Evolutionary conservation across 2,888 invertebrate species (phyloP).

Genomic region (Parascotia fuliginaria): DNA sequence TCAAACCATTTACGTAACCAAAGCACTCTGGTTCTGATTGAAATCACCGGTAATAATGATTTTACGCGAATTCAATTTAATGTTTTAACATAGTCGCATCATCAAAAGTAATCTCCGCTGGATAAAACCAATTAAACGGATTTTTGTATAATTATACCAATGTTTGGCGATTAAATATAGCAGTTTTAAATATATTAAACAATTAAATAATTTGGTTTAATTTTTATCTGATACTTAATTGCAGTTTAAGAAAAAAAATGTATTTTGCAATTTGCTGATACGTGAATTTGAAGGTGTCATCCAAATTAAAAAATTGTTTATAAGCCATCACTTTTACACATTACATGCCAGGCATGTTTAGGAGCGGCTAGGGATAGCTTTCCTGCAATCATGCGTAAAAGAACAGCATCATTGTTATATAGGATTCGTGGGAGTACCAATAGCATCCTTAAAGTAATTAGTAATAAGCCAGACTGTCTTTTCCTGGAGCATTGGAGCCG

Average conservation of each 20-base stretch:
- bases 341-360: too few relatives aligned
- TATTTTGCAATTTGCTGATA: not conserved
- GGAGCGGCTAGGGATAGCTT: too few relatives aligned
- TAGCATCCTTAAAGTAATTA: too few relatives aligned
- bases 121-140: conserved; percentile 32
- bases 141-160: conserved; percentile 13
- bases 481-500: too few relatives aligned
- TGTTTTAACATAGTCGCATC: conserved; percentile 17
- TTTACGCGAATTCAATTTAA: conserved; percentile 42
- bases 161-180: conserved; percentile 7
- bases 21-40: conserved; percentile 34
- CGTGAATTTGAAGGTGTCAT: not conserved
- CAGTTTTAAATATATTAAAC: conserved; percentile 6
- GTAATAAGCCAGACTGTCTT: too few relatives aligned
- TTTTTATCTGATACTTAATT: conserved; percentile 7
- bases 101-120: conserved; percentile 35
- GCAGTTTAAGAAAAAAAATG: not conserved
- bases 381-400: too few relatives aligned
- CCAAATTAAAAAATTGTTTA: not conserved
- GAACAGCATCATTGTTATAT: too few relatives aligned
- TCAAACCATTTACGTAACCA: conserved; percentile 14
- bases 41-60: conserved; percentile 29
- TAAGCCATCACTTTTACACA: too few relatives aligned
- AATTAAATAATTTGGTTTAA: conserved; percentile 7
- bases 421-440: too few relatives aligned